Percentiles rank a stretch among this genome's conserved stretches.
Conservation (phyloP, 2,797 vertebrate species). For the Alectoris magna region DNA sequence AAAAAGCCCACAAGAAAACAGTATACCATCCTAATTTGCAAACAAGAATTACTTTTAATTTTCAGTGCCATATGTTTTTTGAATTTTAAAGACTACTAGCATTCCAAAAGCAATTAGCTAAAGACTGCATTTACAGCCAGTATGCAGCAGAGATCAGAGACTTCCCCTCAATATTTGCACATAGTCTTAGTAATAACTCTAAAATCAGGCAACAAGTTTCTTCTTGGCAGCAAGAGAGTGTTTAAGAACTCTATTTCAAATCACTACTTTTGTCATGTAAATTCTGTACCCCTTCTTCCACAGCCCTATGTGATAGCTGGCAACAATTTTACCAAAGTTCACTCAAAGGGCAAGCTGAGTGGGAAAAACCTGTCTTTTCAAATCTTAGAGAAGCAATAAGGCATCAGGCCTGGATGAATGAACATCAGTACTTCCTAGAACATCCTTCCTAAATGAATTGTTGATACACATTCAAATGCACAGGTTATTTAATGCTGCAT, state of each 20-base stretch:
- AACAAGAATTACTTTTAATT: conserved; percentile 39
- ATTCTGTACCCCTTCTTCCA: neutral
- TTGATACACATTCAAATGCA: neutral
- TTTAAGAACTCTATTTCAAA: neutral
- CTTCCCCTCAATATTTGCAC: conserved; percentile 52
- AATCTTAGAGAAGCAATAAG: neutral
- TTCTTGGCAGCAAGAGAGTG: neutral
- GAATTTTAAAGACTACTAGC: conserved; percentile 36
- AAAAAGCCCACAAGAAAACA: neutral
- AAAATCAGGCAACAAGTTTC: conserved; percentile 35
- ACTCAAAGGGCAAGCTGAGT: neutral
- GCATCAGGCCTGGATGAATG: neutral
- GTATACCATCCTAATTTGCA: neutral
- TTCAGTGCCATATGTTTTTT: conserved; percentile 50
- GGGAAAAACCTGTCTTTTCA: neutral
- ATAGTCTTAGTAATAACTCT: conserved; percentile 28
- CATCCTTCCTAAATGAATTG: neutral
- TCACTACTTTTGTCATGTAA: conserved; percentile 27
- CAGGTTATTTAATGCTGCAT: neutral
- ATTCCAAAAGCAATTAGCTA: conserved; percentile 54
- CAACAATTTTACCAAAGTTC: neutral
- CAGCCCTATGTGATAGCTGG: neutral
- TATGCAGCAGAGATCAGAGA: conserved; percentile 15
- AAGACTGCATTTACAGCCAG: conserved; percentile 35
- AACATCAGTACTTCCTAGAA: neutral